Evolutionary conservation across 2,888 invertebrate genomes (phyloP).

Genomic region (Oxyscelio sp.): DNA sequence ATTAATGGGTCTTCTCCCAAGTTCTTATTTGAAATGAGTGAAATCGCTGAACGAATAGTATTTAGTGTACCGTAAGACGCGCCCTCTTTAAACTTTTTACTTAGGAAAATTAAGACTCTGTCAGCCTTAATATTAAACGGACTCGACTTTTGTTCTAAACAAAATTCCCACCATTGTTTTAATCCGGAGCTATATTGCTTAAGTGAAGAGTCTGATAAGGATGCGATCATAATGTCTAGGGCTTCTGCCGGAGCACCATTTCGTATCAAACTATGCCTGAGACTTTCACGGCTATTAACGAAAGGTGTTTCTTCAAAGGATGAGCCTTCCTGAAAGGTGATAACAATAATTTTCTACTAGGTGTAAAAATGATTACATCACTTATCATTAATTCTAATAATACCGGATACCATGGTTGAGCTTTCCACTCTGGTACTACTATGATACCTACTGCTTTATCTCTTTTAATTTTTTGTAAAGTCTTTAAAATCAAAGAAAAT

Average conservation of each 20-base stretch:
- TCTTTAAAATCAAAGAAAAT: neutral
- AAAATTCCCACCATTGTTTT: conserved; percentile 44
- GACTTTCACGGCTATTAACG: conserved; percentile 33
- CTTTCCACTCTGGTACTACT: conserved; percentile 80
- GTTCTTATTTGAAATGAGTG: conserved; percentile 18
- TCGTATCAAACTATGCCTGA: conserved; percentile 5
- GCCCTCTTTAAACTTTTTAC: conserved; percentile 20
- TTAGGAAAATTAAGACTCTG: conserved; percentile 16
- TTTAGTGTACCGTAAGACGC: conserved; percentile 46
- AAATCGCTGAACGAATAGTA: conserved; percentile 34
- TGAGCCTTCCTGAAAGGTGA: conserved; percentile 45
- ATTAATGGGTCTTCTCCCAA: conserved; percentile 27
- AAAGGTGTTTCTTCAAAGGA: conserved; percentile 21
- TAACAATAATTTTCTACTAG: conserved; percentile 27
- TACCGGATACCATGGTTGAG: conserved; percentile 53
- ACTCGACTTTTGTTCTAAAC: neutral
- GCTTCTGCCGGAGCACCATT: conserved; percentile 12
- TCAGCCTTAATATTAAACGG: conserved; percentile 8
- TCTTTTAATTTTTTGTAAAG: conserved; percentile 61
- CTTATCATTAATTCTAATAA: conserved; percentile 7
- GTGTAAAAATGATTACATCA: conserved; percentile 2
- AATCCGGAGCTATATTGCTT: conserved; percentile 49
- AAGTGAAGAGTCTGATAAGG: conserved; percentile 9
- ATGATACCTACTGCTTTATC: conserved; percentile 81
- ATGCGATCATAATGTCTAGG: conserved; percentile 38